A percentile compares a stretch with the other conserved stretches of the same genome.
phyloP scores from a whole-genome alignment of 2,888 invertebrate species.

The Hydropsyche betteni region DNA sequence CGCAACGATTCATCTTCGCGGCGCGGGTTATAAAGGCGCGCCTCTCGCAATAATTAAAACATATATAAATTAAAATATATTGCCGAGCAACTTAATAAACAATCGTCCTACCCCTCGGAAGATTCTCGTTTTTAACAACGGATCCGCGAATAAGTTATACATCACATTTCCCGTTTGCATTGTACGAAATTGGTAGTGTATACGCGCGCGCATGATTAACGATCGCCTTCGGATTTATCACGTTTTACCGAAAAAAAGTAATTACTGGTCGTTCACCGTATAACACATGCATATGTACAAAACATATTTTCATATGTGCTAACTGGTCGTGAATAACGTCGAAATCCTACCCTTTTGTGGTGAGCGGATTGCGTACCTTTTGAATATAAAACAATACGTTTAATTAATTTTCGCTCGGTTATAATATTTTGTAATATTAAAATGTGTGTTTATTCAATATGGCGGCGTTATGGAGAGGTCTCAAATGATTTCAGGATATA shows the following conservation, averaged over 20 bases:
- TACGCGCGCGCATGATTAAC: constrained; percentile 29
- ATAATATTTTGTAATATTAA: background rate
- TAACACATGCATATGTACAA: background rate
- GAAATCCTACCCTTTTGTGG: constrained; percentile 1
- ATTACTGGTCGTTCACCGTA: constrained; percentile 14
- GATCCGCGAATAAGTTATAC: constrained; percentile 41
- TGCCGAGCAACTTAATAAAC: constrained; percentile 24
- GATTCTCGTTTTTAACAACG: constrained; percentile 29
- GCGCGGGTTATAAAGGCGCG: background rate
- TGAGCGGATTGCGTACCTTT: background rate
- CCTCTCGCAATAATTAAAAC: constrained; percentile 21
- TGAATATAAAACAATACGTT: constrained; percentile 14
- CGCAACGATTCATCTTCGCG: too few species aligned
- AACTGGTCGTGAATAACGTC: constrained; percentile 8
- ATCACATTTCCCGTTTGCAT: constrained; percentile 41
- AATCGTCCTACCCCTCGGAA: constrained; percentile 10
- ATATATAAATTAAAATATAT: constrained; percentile 22
- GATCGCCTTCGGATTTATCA: constrained; percentile 8
- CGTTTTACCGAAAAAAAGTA: background rate
- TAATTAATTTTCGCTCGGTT: constrained; percentile 5
- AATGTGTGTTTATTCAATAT: background rate
- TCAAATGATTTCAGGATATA: constrained; percentile 44
- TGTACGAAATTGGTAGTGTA: constrained; percentile 30
- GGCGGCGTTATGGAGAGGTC: background rate
- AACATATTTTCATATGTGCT: background rate